Conservation (phyloP, 2,888 invertebrate species). For the Blastobasis adustella region DNA sequence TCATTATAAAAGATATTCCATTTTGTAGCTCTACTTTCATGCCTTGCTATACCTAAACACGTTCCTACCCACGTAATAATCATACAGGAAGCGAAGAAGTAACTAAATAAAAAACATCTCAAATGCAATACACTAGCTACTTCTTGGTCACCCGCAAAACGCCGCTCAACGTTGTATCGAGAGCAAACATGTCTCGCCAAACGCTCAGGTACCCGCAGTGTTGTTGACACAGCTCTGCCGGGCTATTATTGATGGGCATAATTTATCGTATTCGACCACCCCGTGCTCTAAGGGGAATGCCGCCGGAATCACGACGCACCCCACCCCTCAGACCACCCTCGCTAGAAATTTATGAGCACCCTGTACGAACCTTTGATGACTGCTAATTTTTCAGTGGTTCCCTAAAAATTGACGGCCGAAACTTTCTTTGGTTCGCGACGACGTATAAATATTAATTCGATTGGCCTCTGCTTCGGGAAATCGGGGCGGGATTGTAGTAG, state of each 20-base stretch:
- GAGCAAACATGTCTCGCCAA: no score
- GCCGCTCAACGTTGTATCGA: no score
- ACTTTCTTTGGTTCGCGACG: constrained; percentile 22
- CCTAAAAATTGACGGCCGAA: constrained; percentile 36
- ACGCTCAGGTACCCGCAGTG: constrained; percentile 24
- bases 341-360: constrained; percentile 53
- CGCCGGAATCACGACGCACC: constrained; percentile 55
- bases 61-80: no score
- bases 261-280: constrained; percentile 53
- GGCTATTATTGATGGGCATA: constrained; percentile 65
- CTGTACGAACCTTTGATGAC: constrained; percentile 52
- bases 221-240: constrained; percentile 58
- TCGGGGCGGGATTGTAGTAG: no score
- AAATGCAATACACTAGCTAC: no score
- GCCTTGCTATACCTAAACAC: no score
- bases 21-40: no score
- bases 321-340: constrained; percentile 23
- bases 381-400: constrained; percentile 55
- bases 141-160: no score
- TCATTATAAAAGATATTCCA: no score
- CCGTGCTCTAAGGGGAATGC: constrained; percentile 55
- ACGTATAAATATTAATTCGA: constrained; percentile 9
- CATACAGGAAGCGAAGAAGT: no score
- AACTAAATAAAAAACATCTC: no score
- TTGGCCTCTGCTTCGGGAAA: background rate